phyloP scores from a whole-genome alignment of 1,140 invertebrate species.

The Nephotettix cincticeps region DNA sequence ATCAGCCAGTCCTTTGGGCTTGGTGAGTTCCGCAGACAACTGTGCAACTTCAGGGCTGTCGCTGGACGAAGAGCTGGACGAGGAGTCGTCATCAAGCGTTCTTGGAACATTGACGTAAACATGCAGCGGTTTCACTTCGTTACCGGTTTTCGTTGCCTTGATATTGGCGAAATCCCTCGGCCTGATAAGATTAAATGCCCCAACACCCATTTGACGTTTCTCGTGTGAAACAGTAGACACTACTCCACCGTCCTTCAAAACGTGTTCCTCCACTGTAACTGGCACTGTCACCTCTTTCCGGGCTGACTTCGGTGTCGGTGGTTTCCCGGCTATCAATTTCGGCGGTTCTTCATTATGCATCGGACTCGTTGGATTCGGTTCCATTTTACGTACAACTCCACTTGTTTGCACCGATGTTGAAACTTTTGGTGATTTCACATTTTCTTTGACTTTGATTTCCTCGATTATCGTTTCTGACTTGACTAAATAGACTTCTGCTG shows the following conservation, averaged over 20 bases:
- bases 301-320: constrained; percentile 31
- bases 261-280: constrained; percentile 39
- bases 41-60: constrained; percentile 40
- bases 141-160: constrained; percentile 48
- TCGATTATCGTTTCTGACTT: constrained; percentile 40
- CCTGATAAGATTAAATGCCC: constrained; percentile 52
- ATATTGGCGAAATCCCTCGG: constrained; percentile 53
- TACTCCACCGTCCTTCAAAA: constrained; percentile 43
- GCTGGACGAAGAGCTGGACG: not conserved
- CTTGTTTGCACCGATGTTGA: constrained; percentile 54
- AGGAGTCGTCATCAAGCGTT: not conserved
- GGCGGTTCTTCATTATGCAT: not conserved
- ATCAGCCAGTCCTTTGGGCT: constrained; percentile 44
- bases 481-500: constrained; percentile 38
- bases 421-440: constrained; percentile 50
- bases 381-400: constrained; percentile 48
- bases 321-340: constrained; percentile 9
- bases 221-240: constrained; percentile 42
- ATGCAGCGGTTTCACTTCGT: constrained; percentile 24
- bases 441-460: constrained; percentile 39
- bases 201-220: constrained; percentile 40
- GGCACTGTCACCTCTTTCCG: constrained; percentile 33
- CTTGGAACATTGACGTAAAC: constrained; percentile 49
- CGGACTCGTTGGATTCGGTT: constrained; percentile 29
- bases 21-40: constrained; percentile 42